A percentile compares a stretch with the other conserved stretches of the same genome.
Evolutionary conservation across 2,888 invertebrate species (phyloP).

Genomic region (Hipparchia sbordonii): DNA sequence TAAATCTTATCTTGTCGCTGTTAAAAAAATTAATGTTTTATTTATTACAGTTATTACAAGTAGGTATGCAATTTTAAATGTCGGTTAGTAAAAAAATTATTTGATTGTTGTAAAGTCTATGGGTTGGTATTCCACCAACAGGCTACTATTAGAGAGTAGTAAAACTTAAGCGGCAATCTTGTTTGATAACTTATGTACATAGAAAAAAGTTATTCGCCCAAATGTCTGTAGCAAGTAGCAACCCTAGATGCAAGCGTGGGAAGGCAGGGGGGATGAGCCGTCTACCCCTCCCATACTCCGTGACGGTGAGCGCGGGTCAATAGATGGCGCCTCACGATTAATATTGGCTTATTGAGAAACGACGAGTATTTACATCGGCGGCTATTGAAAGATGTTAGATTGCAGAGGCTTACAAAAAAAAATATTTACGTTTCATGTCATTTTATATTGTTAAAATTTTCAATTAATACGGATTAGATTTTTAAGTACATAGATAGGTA

Average conservation of each 20-base stretch:
- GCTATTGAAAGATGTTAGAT: conserved; percentile 51
- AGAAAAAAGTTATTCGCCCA: background rate
- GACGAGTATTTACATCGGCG: conserved; percentile 52
- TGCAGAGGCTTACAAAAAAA: background rate
- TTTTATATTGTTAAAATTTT: background rate
- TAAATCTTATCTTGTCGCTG: too few species aligned
- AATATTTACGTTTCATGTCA: conserved; percentile 27
- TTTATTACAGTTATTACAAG: too few species aligned
- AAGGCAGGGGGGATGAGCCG: conserved; percentile 4
- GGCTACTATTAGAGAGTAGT: too few species aligned
- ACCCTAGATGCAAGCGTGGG: conserved; percentile 15
- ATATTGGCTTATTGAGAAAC: conserved; percentile 68
- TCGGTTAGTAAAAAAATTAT: too few species aligned
- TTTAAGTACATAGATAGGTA: too few species aligned
- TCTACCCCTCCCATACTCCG: conserved; percentile 29
- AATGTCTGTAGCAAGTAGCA: background rate
- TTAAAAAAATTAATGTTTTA: too few species aligned
- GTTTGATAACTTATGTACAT: too few species aligned
- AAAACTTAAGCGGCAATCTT: too few species aligned
- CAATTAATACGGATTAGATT: background rate
- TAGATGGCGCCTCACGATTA: conserved; percentile 52
- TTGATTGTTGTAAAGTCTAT: too few species aligned
- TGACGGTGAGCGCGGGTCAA: conserved; percentile 34
- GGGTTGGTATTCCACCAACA: too few species aligned
- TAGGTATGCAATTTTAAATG: too few species aligned